Evolutionary conservation across 1,140 invertebrate genomes (phyloP), one percentile per base, ranked within the genome.

Genomic region (Lasioglossum albipes): DNA sequence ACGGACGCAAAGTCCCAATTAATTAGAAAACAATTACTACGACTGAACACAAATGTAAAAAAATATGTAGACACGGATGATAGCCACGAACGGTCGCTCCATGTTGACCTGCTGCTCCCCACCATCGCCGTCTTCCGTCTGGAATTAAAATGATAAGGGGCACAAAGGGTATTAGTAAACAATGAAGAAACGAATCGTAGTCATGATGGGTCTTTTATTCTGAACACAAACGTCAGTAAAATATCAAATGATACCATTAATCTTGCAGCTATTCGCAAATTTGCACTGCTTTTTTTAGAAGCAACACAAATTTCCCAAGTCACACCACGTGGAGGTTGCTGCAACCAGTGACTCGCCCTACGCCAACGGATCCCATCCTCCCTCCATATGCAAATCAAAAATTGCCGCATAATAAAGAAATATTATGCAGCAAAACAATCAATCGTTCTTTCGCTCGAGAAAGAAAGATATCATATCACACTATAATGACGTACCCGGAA

Each of bases 281-380:
- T 52, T 45, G 52, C 4, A 12, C 42, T n/a, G 54, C 41, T 27
- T 65, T 59, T 59, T n/a, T 6, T 16, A 2, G 16, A 31, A 31
- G 45, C 41, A 69, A 81, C 2, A 62, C 36, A 36, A 74, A 73
- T 67, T 74, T 79, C 71, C 77, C 77, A 74, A 79, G 77, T 79
- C 77, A 79, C 70, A 79, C 77, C 77, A 79, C 77, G 71, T 18
- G 77, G 71, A 79, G 71, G 77, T 79, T 79, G 70, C 77, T 74
- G 71, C 71, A 79, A 74, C n/a, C 16, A 27, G 77, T 74, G 77
- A 79, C 71, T 74, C 77, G 0, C 77, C 77, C 71, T 74, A 74
- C 0, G 41, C 59, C 71, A 49, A 2, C 7, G 31, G 62, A 12
- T 0, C 77, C 77, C 62, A 16, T 45, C 77, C 69, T 16, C 77